These are phyloP conservation scores for Nanorana parkeri DNA, from an alignment of 2,113 vertebrate genomes.

Conservation along the genomic window DNA sequence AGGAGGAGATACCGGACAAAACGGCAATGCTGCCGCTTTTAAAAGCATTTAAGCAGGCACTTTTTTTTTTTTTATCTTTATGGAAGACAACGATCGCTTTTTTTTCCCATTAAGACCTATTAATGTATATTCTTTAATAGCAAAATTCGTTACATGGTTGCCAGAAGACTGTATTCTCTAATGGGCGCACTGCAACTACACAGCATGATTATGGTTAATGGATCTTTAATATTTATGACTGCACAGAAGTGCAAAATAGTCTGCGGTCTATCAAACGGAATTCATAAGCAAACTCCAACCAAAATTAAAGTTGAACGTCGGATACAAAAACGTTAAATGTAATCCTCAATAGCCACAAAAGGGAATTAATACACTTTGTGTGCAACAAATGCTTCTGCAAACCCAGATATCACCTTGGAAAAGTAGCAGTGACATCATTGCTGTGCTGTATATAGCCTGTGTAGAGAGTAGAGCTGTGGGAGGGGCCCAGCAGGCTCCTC, in stretches of 20 bases:
- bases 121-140: not conserved
- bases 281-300: too few species aligned
- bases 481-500: too few species aligned
- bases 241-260: not conserved
- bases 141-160: not conserved
- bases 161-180: not conserved
- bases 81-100: not conserved
- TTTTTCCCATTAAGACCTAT: not conserved
- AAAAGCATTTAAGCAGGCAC: not conserved
- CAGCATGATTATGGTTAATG: not conserved
- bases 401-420: too few species aligned
- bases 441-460: too few species aligned
- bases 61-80: not conserved
- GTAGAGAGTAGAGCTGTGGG: too few species aligned
- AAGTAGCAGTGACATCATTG: too few species aligned
- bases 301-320: too few species aligned
- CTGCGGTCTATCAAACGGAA: not conserved
- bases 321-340: too few species aligned
- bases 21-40: not conserved
- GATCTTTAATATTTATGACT: constrained; percentile 4
- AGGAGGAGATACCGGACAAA: constrained; percentile 14
- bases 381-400: too few species aligned
- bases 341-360: too few species aligned
- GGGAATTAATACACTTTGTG: too few species aligned
- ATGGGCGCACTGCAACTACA: not conserved